Base-by-base conservation (phyloP, 2,797 vertebrate genomes). In the Ibycter americanus region DNA sequence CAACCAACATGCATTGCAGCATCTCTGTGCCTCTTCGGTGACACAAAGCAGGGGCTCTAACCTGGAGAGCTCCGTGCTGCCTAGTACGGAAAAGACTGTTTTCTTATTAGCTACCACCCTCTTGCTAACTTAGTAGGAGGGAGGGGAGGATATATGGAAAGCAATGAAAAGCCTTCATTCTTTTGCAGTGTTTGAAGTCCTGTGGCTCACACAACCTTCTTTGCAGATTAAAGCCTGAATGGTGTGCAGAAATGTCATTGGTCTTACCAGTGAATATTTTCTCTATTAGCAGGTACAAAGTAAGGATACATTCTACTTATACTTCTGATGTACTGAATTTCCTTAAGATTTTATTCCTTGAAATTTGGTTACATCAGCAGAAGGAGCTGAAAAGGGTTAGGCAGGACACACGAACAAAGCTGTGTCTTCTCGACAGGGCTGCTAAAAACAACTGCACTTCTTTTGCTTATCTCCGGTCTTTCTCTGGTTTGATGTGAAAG, bases 361-460 rank as follows among this genome's bases (percentile, higher is more conserved):
- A 79, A 47, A 59, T 70, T 78, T 66, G 10, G 13, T 71, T 74
- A 15, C 17, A 25, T n/a, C 49, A 55, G 21, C 4, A 6, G 27
- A 81, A 90, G 46, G 18, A 83, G 10, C 6, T 66, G 36, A 40
- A 77, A 91, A 44, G 13, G 12, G 18, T 49, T 42, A 78, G 8
- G 3, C 36, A 93, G 71, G 55, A 61, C 2, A 8, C 4, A 11
- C 1, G 26, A 88, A 58, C 20, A 77, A 76, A 90, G 19, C 51
- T 58, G 20, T 66, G 9, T 55, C 32, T 76, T 83, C 32, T 58
- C 8, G 2, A 15, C 15, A 73, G 42, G 15, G 18, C 34, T 81
- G 15, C 23, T 47, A 73, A 49, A 79, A 54, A 62, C 8, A 62
- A 54, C 22, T 11, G 29, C 0, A 0, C 2, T 83, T 31, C 15